Evolutionary conservation across 2,113 vertebrate species (phyloP).

Genomic region (Dicentrarchus labrax): DNA sequence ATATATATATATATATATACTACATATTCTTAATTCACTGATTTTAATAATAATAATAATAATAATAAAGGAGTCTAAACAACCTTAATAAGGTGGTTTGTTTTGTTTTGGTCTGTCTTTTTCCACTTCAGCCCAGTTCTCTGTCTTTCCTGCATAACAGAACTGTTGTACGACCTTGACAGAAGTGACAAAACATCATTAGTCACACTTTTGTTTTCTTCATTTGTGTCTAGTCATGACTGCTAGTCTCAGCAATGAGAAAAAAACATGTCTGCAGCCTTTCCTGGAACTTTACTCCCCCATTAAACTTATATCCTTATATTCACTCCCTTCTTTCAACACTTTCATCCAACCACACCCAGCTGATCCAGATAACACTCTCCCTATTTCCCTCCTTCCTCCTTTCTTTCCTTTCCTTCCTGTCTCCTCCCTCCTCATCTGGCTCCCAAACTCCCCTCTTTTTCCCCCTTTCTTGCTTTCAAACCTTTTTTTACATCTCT

Average conservation of each 20-base stretch:
- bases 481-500: neutral
- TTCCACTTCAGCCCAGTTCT: neutral
- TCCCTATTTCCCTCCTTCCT: constrained; percentile 19
- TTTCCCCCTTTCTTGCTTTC: neutral
- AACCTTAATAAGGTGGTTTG: neutral
- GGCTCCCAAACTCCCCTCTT: neutral
- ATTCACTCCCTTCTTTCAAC: constrained; percentile 30
- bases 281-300: constrained; percentile 4
- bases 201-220: neutral
- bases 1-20: no score
- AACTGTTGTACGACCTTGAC: neutral
- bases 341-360: neutral
- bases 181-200: neutral
- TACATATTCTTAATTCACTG: neutral
- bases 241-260: neutral
- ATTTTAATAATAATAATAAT: no score
- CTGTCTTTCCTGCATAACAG: constrained; percentile 16
- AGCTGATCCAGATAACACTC: neutral
- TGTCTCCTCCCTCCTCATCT: constrained; percentile 16
- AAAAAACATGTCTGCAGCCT: neutral
- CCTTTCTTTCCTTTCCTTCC: constrained; percentile 28
- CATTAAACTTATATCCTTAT: neutral
- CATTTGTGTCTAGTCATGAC: neutral
- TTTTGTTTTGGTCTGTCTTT: neutral
- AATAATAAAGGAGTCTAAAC: no score